These are phyloP conservation scores for Marmota flaviventris DNA, from an alignment of 2,113 vertebrate genomes.

Conservation along the genomic window DNA sequence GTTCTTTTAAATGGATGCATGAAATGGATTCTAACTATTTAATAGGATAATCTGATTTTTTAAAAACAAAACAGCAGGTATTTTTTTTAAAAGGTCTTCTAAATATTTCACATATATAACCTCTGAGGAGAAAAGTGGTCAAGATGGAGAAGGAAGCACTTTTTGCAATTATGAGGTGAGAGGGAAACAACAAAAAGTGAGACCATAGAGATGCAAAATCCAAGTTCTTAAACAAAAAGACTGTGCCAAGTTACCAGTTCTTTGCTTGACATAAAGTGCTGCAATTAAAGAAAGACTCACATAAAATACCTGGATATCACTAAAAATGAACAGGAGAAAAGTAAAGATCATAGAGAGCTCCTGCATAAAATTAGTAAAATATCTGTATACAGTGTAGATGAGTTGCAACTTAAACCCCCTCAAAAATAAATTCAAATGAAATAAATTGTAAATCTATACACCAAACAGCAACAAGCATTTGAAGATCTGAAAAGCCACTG, in stretches of 20 bases:
- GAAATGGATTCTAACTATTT: neutral
- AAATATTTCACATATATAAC: neutral
- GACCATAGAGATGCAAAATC: neutral
- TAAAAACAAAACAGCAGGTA: neutral
- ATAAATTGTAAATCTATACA: neutral
- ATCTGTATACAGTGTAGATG: neutral
- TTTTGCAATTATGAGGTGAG: neutral
- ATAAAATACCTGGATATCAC: neutral
- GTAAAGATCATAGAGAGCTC: neutral
- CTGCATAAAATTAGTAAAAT: neutral
- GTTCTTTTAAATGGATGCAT: no score
- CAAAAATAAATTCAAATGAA: neutral
- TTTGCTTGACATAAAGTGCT: neutral
- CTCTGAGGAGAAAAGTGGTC: neutral
- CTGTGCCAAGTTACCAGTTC: neutral
- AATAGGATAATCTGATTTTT: neutral
- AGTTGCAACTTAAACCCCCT: neutral
- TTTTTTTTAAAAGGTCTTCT: neutral
- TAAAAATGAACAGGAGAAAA: neutral
- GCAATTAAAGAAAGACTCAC: neutral
- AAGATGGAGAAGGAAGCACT: neutral
- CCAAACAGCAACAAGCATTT: neutral
- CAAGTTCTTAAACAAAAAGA: neutral
- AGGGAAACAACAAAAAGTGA: neutral
- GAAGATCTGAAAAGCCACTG: neutral